phyloP scores from a whole-genome alignment of 2,797 vertebrate genomes.

The Sebastiscus tertius region DNA sequence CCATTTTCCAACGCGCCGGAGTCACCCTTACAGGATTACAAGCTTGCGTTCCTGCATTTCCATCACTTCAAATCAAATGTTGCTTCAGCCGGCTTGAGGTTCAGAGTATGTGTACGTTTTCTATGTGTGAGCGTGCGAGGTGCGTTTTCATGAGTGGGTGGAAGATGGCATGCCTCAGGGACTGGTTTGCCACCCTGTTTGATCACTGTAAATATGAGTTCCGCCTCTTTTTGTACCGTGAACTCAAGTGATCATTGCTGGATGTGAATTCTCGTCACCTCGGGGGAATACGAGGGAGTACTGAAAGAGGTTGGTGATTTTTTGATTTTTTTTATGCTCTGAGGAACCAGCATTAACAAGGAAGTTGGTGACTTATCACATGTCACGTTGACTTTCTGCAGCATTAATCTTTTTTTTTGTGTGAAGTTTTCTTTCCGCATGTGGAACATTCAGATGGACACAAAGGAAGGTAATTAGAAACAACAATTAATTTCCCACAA shows the following conservation, averaged over 20 bases:
- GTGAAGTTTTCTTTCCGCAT: neutral
- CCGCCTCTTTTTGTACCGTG: conserved; percentile 47
- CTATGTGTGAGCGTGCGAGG: neutral
- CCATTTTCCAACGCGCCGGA: conserved; percentile 57
- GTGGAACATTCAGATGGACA: neutral
- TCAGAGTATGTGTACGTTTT: conserved; percentile 20
- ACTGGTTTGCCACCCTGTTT: conserved; percentile 63
- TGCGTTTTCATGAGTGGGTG: conserved; percentile 44
- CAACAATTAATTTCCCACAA: conserved; percentile 24
- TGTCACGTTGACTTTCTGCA: neutral
- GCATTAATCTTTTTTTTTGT: neutral
- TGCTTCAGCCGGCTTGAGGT: conserved; percentile 40
- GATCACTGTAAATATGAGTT: conserved; percentile 61
- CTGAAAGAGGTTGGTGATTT: neutral
- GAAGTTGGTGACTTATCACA: conserved; percentile 1
- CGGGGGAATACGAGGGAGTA: conserved; percentile 12
- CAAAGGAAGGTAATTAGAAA: conserved; percentile 9
- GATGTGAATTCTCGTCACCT: conserved; percentile 49
- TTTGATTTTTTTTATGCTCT: neutral
- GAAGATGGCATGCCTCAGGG: conserved; percentile 55
- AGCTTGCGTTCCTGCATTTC: conserved; percentile 37
- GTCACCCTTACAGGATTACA: conserved; percentile 67
- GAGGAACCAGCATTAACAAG: neutral
- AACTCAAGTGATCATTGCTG: conserved; percentile 59
- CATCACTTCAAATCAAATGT: conserved; percentile 67